Percentiles rank a stretch among this genome's conserved stretches.
Conservation (phyloP, 2,797 vertebrate genomes). For the Megaceryle alcyon region DNA sequence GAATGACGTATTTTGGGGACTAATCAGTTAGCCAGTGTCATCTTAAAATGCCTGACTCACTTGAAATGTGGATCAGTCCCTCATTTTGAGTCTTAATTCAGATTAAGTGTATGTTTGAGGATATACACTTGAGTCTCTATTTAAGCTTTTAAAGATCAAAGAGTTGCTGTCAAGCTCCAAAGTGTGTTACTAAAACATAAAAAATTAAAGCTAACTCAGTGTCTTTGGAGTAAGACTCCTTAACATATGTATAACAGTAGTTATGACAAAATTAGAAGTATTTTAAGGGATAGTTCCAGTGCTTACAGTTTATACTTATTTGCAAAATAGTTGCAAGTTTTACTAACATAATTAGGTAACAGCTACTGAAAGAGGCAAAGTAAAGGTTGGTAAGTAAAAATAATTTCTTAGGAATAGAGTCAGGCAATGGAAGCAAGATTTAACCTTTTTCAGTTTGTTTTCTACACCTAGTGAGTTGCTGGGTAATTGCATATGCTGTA, state of each 20-base stretch:
- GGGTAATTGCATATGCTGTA: background rate
- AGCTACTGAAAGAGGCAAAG: background rate
- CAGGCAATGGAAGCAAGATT: background rate
- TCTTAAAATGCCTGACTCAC: conserved; percentile 35
- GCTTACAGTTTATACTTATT: background rate
- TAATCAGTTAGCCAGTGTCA: conserved; percentile 32
- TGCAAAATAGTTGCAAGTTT: background rate
- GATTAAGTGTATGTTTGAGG: conserved; percentile 36
- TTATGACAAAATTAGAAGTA: background rate
- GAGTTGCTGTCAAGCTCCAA: conserved; percentile 31
- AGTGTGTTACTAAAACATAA: conserved; percentile 33
- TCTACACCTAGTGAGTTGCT: background rate
- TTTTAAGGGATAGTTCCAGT: background rate
- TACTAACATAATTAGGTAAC: background rate
- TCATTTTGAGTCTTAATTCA: conserved; percentile 51
- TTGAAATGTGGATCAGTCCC: conserved; percentile 10
- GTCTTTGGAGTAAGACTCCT: background rate
- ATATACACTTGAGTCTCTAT: background rate
- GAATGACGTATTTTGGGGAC: background rate
- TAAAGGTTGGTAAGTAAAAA: background rate
- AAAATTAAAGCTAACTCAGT: conserved; percentile 26
- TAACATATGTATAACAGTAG: background rate
- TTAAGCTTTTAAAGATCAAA: conserved; percentile 58
- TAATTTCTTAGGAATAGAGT: background rate
- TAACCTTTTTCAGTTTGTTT: conserved; percentile 30